Base-by-base conservation (phyloP, 2,797 vertebrate species). In the Hydrolagus colliei region DNA sequence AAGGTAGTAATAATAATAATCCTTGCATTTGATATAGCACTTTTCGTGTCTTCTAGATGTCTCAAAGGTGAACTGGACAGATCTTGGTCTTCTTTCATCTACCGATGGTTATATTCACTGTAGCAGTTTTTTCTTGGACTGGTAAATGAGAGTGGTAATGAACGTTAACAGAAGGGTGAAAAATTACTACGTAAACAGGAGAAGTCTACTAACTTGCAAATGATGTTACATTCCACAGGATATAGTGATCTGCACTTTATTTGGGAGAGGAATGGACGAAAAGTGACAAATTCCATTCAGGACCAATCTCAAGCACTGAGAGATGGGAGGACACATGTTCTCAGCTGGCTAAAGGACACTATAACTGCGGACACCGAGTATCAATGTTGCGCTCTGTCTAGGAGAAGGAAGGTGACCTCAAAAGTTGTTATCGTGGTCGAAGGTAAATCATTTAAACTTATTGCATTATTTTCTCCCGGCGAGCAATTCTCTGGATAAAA, bases 271-370 rank as follows among this genome's bases (percentile, higher is more conserved):
- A 96, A 98, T 0, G 93, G 95, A 16, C 94, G 89, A n/a, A 91
- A 77, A 72, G 91, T 97, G 89, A 91, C 95, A 86, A 89, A 86
- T 0, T 93, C 92, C 52, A 86, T 94, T 86, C 93, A 86, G 1
- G 93, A 95, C 88, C 91, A 96, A 88, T 94, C 93, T 62, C 92
- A 92, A 0, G 52, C 0, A 0, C 88, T 97, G 88, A 89, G 90
- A 18, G 91, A 91, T 12, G 94, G 91, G 82, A 91, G 89, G 86
- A 88, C 93, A 11, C 94, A 97, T 0, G 91, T 94, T 87, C 93
- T 96, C 92, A 98, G 96, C 91, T 98, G 97, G 97, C 90, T 98
- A 86, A 92, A 89, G 89, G 95, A 95, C 10, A 88, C 93, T 14
- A 88, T 96, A 85, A 88, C 87, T 85, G 93, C 93, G 87, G 94